Conservation (phyloP, 2,888 invertebrate species). For the Clostera curtula region DNA sequence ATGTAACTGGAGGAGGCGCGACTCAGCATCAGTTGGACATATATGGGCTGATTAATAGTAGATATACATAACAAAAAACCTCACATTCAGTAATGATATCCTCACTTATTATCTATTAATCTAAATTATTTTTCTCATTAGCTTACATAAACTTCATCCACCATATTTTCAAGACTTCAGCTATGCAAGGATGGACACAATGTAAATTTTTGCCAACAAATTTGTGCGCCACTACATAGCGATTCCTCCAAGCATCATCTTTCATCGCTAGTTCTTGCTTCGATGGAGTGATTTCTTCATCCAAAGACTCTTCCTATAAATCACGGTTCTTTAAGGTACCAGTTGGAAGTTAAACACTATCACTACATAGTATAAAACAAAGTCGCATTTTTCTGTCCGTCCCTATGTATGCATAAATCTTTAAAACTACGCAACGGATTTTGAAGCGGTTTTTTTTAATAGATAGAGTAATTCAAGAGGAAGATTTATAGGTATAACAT, state of each 20-base stretch:
- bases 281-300: slow-evolving; percentile 67
- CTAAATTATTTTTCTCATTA: background rate
- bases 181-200: slow-evolving; percentile 86
- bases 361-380: slow-evolving; percentile 1
- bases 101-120: too few species aligned
- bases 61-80: too few species aligned
- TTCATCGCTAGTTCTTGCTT: slow-evolving; percentile 75
- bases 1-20: too few species aligned
- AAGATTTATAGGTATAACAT: too few species aligned
- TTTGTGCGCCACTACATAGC: slow-evolving; percentile 48
- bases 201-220: slow-evolving; percentile 76
- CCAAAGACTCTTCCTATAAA: slow-evolving; percentile 60
- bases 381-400: too few species aligned
- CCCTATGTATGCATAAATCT: too few species aligned
- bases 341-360: background rate
- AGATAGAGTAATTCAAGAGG: too few species aligned
- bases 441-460: too few species aligned
- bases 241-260: slow-evolving; percentile 81
- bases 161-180: slow-evolving; percentile 88
- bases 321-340: background rate
- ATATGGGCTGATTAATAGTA: too few species aligned
- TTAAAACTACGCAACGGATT: too few species aligned
- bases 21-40: too few species aligned
- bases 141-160: slow-evolving; percentile 81
- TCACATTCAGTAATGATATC: too few species aligned